Conservation (phyloP, 2,888 invertebrate species). For the Caenorhabditis sp. region DNA sequence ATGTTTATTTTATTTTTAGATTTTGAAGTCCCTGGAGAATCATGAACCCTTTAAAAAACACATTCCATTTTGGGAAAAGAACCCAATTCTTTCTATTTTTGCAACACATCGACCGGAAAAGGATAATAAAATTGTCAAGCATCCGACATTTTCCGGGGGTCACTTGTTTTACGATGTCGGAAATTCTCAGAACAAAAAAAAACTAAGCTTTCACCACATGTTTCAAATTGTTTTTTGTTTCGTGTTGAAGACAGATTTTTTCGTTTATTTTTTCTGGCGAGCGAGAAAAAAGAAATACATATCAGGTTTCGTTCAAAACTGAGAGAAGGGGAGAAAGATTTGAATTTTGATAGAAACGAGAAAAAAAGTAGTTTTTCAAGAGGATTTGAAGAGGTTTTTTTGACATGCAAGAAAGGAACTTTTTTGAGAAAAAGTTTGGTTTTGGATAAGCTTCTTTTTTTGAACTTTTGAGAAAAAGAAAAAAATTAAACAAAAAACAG, state of each 20-base stretch:
- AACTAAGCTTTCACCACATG: background rate
- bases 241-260: background rate
- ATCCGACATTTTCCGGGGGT: background rate
- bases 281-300: background rate
- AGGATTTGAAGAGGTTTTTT: background rate
- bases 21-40: too few species aligned
- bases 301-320: background rate
- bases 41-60: background rate
- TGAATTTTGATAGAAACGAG: background rate
- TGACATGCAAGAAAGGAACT: background rate
- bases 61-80: too few species aligned
- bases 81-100: background rate
- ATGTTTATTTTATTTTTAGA: background rate
- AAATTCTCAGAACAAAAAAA: background rate
- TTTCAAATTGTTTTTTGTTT: background rate
- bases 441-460: background rate
- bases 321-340: background rate
- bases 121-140: background rate
- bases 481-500: too few species aligned
- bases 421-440: too few species aligned
- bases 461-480: background rate
- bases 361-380: background rate
- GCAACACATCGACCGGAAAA: too few species aligned
- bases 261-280: too few species aligned
- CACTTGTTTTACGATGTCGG: background rate